These are phyloP conservation scores for Melanaphis sacchari DNA, from an alignment of 1,140 invertebrate species.

Conservation along the genomic window DNA sequence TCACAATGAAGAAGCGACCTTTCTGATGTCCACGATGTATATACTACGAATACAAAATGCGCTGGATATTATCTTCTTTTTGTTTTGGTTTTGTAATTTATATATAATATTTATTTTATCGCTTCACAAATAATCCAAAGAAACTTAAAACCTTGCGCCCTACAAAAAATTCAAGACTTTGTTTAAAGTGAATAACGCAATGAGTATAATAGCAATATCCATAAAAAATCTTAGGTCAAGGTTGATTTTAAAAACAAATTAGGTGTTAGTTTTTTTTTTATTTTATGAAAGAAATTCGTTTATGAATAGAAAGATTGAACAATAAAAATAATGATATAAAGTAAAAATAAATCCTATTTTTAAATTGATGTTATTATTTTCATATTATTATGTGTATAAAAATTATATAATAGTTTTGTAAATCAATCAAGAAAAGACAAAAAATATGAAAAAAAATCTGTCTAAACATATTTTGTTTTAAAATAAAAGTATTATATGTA, in stretches of 20 bases:
- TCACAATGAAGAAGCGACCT: not conserved
- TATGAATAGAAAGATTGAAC: not conserved
- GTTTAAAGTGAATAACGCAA: not conserved
- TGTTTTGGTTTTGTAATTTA: not conserved
- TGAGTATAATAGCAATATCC: not conserved
- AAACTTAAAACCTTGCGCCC: not conserved
- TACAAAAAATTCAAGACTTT: not conserved
- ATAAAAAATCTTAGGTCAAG: not conserved
- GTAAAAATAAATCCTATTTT: no score
- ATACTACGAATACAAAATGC: not conserved
- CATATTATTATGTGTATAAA: no score
- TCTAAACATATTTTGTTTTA: not conserved
- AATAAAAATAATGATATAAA: no score
- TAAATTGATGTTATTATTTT: no score
- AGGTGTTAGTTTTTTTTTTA: no score
- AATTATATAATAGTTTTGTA: not conserved
- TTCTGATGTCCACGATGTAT: not conserved
- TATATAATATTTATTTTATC: not conserved
- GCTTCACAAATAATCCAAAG: not conserved
- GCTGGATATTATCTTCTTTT: not conserved
- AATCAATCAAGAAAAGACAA: not conserved
- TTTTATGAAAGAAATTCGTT: not conserved
- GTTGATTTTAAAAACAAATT: not conserved
- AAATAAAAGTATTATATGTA: not conserved
- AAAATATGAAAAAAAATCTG: not conserved